phyloP scores from a whole-genome alignment of 2,888 invertebrate genomes.

The Drosophila neutralis region DNA sequence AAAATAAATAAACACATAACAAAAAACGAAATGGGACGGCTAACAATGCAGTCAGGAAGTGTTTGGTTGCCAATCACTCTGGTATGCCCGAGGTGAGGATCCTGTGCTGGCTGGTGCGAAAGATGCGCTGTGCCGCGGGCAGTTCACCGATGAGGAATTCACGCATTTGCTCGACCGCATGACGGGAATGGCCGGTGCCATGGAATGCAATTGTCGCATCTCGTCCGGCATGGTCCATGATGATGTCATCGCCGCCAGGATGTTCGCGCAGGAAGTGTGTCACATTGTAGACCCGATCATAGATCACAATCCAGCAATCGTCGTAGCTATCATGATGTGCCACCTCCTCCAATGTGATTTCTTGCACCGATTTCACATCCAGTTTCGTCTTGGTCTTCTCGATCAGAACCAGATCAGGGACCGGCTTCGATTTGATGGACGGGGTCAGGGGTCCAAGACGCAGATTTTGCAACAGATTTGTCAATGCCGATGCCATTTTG shows the following conservation, averaged over 20 bases:
- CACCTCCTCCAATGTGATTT: slow-evolving; percentile 90
- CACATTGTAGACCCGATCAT: slow-evolving; percentile 93
- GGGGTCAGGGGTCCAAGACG: slow-evolving; percentile 61
- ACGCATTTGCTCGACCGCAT: slow-evolving; percentile 88
- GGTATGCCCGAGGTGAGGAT: slow-evolving; percentile 82
- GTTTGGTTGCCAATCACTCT: slow-evolving; percentile 74
- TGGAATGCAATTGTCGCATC: slow-evolving; percentile 94
- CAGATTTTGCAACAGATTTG: slow-evolving; percentile 75
- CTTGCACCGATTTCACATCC: slow-evolving; percentile 58
- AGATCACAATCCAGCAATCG: slow-evolving; percentile 95
- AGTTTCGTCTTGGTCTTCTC: slow-evolving; percentile 40
- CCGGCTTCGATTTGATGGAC: slow-evolving; percentile 26
- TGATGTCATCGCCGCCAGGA: slow-evolving; percentile 93
- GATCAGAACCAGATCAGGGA: slow-evolving; percentile 32
- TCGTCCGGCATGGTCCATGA: slow-evolving; percentile 93
- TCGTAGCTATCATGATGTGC: slow-evolving; percentile 89
- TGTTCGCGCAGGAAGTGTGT: slow-evolving; percentile 91
- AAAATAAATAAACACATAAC: slow-evolving; percentile 42
- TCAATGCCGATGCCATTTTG: slow-evolving; percentile 75
- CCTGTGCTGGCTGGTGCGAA: slow-evolving; percentile 85
- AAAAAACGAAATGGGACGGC: slow-evolving; percentile 61
- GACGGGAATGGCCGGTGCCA: slow-evolving; percentile 90
- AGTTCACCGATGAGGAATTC: slow-evolving; percentile 91
- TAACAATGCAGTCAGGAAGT: slow-evolving; percentile 87
- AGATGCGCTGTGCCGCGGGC: slow-evolving; percentile 90